Base-by-base conservation (phyloP, 2,797 vertebrate genomes). In the Furcifer pardalis region DNA sequence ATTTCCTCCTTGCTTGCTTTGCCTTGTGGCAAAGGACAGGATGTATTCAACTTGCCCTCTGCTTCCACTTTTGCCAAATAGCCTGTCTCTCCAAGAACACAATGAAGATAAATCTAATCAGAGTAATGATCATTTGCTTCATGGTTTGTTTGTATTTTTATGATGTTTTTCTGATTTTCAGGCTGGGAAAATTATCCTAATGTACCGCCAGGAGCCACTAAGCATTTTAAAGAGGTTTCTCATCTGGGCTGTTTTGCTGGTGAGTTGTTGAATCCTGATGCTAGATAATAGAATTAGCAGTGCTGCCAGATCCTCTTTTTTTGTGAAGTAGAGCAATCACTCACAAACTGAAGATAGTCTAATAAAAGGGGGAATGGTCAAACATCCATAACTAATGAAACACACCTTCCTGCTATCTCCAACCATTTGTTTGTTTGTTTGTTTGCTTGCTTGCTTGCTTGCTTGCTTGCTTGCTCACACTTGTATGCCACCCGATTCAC, bases 151-250 rank as follows among this genome's bases (percentile, higher is more conserved):
- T 63, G 42, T 32, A 21, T 76, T 92, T 86, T 89, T 23, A 60
- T 60, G 30, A 6, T 81, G 17, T 52, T 56, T 86, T 74, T 88
- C 74, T 84, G 19, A 81, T 84, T 92, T 92, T 84, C 32, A 97
- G 96, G 93, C 95, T 62, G 96, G 96, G 89, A 97, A 97, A 90
- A 97, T 97, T 81, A 91, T 97, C 27, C 83, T 97, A 84, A 96
- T 93, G 93, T 97, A 94, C 90, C 96, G 87, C 84, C 95, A 94
- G 75, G 91, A 83, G 81, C 95, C 93, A 76, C 0, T 91, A 88
- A 94, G 91, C 52, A 93, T 97, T 93, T 91, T 97, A 84, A 92
- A 94, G 89, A 95, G 97, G 83, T 97, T 97, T 94, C 90, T 97
- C 4, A 92, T 94, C 82, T 98, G 96, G 95, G 94, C 97, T 81